Evolutionary conservation across 2,113 vertebrate genomes (phyloP).

Genomic region (Petrocephalus zakoni): DNA sequence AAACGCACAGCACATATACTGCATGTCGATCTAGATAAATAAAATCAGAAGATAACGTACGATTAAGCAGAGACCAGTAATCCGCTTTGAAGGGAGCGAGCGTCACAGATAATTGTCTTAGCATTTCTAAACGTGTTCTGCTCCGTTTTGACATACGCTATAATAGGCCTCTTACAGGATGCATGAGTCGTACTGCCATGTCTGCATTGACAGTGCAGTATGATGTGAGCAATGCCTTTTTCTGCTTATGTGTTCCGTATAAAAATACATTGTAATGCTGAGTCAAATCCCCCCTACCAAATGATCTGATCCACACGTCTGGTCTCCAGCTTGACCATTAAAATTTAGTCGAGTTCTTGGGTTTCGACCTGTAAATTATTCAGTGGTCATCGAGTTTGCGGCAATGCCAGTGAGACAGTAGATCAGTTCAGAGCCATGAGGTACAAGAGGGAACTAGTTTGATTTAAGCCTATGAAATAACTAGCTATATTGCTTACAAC

Average conservation of each 20-base stretch:
- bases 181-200: not conserved
- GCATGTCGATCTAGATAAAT: not conserved
- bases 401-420: not conserved
- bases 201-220: not conserved
- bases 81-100: not conserved
- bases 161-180: not conserved
- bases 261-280: not conserved
- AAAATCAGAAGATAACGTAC: not conserved
- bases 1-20: not conserved
- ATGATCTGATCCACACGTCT: not conserved
- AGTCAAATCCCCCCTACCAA: not conserved
- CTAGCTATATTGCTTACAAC: not conserved
- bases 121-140: conserved; percentile 3
- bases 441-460: not conserved
- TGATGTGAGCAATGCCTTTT: not conserved
- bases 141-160: not conserved
- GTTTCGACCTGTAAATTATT: not conserved
- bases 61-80: not conserved
- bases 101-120: not conserved
- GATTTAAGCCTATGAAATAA: not conserved
- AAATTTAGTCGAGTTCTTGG: not conserved
- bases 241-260: not conserved
- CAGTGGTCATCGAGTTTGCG: too few species aligned
- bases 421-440: not conserved
- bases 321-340: not conserved